phyloP scores from a whole-genome alignment of 2,888 invertebrate genomes.

The Pedicia rivosa region DNA sequence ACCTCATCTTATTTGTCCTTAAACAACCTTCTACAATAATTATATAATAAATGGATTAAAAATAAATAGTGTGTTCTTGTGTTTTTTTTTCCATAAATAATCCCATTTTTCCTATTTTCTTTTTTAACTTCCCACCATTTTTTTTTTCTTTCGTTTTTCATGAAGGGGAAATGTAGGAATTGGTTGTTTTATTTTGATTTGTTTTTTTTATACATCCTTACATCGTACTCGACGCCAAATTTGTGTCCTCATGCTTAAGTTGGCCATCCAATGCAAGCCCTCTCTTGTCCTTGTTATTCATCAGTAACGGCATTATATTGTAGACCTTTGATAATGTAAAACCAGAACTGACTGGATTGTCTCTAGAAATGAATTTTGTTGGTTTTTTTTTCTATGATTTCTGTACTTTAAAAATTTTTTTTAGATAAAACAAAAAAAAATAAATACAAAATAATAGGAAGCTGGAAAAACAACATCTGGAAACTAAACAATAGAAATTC shows the following conservation, averaged over 20 bases:
- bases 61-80: too few species aligned
- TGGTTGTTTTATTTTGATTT: neutral
- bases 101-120: too few species aligned
- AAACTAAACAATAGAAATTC: neutral
- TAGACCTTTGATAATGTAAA: constrained; percentile 76
- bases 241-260: constrained; percentile 77
- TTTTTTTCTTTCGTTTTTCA: too few species aligned
- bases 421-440: neutral
- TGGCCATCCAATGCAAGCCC: constrained; percentile 74
- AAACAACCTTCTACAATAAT: too few species aligned
- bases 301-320: constrained; percentile 57
- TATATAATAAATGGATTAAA: too few species aligned
- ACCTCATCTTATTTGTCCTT: too few species aligned
- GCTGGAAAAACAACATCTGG: too few species aligned
- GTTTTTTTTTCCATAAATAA: too few species aligned
- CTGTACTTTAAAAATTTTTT: constrained; percentile 7
- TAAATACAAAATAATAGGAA: neutral
- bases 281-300: constrained; percentile 71
- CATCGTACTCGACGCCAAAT: constrained; percentile 75
- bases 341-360: constrained; percentile 66
- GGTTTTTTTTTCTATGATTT: constrained; percentile 11
- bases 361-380: constrained; percentile 58
- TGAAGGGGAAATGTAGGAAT: neutral
- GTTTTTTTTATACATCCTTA: constrained; percentile 31
- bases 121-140: too few species aligned